Percentiles rank a stretch among this genome's conserved stretches.
phyloP scores from a whole-genome alignment of 2,888 invertebrate species.

The Dasysyrphus albostriatus region DNA sequence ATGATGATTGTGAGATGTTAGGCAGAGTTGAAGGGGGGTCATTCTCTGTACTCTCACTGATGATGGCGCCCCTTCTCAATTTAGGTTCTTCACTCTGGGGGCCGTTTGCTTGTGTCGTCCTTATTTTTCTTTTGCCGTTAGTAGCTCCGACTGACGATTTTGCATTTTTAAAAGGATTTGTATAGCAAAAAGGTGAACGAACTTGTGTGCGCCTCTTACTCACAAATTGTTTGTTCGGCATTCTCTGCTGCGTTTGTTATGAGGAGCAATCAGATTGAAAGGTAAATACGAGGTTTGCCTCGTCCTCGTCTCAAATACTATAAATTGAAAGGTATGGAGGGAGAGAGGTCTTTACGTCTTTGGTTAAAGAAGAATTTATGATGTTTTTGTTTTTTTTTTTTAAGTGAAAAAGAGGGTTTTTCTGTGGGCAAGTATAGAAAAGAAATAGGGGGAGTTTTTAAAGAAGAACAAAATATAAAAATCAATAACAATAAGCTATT shows the following conservation, averaged over 20 bases:
- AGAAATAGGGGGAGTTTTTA: background rate
- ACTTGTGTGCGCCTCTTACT: slow-evolving; percentile 42
- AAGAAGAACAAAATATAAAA: slow-evolving; percentile 19
- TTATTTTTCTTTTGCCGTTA: slow-evolving; percentile 50
- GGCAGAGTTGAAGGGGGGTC: slow-evolving; percentile 30
- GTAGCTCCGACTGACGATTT: slow-evolving; percentile 47
- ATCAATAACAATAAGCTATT: slow-evolving; percentile 61
- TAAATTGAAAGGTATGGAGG: background rate
- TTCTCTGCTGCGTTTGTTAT: slow-evolving; percentile 57
- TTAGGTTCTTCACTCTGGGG: slow-evolving; percentile 42
- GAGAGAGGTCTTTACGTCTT: slow-evolving; percentile 27
- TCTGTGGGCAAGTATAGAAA: background rate
- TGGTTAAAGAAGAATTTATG: slow-evolving; percentile 45
- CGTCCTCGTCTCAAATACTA: slow-evolving; percentile 30
- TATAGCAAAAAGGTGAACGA: slow-evolving; percentile 60
- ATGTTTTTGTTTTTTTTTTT: slow-evolving; percentile 30
- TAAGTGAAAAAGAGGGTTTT: slow-evolving; percentile 1
- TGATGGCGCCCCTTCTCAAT: slow-evolving; percentile 2
- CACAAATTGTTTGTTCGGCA: slow-evolving; percentile 61
- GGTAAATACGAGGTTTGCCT: slow-evolving; percentile 59
- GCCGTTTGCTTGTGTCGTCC: slow-evolving; percentile 48
- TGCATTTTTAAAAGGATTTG: slow-evolving; percentile 60
- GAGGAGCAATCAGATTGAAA: slow-evolving; percentile 69
- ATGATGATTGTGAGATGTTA: slow-evolving; percentile 68
- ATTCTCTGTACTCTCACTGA: background rate